Base-by-base conservation (phyloP, 1,140 invertebrate species). In the Leptoteleia sp. region DNA sequence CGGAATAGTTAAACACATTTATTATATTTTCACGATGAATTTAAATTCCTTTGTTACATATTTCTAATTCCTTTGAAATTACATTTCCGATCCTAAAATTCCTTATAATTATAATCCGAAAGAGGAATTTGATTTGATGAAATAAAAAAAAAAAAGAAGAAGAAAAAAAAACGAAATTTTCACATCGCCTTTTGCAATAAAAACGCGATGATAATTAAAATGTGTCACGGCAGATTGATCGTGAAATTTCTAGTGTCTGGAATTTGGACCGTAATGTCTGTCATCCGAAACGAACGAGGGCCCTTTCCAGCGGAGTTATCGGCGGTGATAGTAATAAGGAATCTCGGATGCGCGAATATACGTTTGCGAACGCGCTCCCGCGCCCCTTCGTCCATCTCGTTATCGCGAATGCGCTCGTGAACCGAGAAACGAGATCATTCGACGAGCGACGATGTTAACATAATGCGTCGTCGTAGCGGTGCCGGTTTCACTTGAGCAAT, bases 331-430 rank as follows among this genome's bases (percentile, higher is more conserved):
- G 38, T 45, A 67, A 55, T 55, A 45, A 67, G 48, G 62, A 55
- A 68, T 48, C 62, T 67, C 38, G 29, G 11, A 16, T 12, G 33
- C n/a, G 59, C 35, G 37, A 42, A 27, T 55, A 29, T 55, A 42
- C 19, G 22, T 15, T 42, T 29, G 5, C 5, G 13, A 50, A n/a
- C 4, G 16, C 27, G 5, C n/a, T n/a, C 16, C 13, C 48, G 9
- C n/a, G 5, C 25, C 8, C n/a, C 11, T 38, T 27, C 50, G 40
- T 31, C 17, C 43, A n/a, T 31, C 43, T 50, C 52, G 65, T 50
- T 70, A 70, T 70, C 65, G 52, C 17, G 27, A 59, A 38, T 37
- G 15, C 29, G 52, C 42, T 70, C 19, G 65, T 70, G 42, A 59
- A 57, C 33, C 25, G 31, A 37, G 43, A 40, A 57, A 29, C 31